Evolutionary conservation across 2,113 vertebrate genomes (phyloP).

Genomic region (Pseudorhombus dupliciocellatus): DNA sequence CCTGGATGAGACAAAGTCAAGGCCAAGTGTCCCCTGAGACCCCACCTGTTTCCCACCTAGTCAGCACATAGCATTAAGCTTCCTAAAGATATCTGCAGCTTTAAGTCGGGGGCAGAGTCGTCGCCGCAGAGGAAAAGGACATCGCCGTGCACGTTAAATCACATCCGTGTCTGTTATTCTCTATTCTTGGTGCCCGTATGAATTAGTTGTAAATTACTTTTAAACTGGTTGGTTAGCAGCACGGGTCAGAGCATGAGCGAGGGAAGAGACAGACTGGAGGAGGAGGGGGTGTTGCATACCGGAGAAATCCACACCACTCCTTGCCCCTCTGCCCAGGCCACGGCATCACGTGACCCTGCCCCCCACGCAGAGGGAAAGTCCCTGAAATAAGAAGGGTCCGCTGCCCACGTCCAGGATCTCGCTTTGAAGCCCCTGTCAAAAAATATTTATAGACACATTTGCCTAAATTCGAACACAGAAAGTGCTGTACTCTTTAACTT

Average conservation of each 20-base stretch:
- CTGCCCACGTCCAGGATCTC: slow-evolving; percentile 24
- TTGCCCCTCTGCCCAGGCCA: slow-evolving; percentile 46
- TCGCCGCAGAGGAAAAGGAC: too few species aligned
- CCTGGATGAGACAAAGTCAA: background rate
- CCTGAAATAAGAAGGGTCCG: slow-evolving; percentile 66
- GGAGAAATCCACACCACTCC: slow-evolving; percentile 71
- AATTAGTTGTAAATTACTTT: slow-evolving; percentile 10
- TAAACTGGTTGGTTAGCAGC: slow-evolving; percentile 33
- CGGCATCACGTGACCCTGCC: slow-evolving; percentile 59
- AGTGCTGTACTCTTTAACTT: background rate
- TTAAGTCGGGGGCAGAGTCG: too few species aligned
- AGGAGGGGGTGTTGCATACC: slow-evolving; percentile 55
- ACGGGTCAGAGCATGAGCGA: slow-evolving; percentile 4
- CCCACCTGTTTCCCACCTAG: background rate
- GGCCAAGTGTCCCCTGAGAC: background rate
- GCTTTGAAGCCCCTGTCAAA: slow-evolving; percentile 25
- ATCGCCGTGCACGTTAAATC: too few species aligned
- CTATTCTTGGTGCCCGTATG: background rate
- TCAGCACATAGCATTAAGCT: too few species aligned
- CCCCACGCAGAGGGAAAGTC: slow-evolving; percentile 68
- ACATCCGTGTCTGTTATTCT: background rate
- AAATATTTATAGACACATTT: background rate
- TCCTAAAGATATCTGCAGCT: too few species aligned
- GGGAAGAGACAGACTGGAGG: slow-evolving; percentile 34
- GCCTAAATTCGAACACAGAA: background rate